phyloP scores from a whole-genome alignment of 2,113 vertebrate genomes.

The Pluvialis apricaria region DNA sequence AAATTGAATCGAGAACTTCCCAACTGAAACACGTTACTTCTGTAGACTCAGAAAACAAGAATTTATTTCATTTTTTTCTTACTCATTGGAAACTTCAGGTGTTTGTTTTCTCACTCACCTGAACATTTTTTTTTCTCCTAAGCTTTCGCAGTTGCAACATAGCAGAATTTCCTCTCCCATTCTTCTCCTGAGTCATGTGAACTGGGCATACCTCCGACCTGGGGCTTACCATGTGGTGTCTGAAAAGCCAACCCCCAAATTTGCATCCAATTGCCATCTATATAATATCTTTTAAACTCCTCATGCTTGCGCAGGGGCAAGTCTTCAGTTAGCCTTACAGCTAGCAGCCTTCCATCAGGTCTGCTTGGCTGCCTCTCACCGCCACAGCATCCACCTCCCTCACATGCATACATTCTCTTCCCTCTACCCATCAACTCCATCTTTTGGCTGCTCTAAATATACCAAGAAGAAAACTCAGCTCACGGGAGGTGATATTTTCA shows the following conservation, averaged over 20 bases:
- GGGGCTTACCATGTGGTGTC: not conserved
- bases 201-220: not conserved
- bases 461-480: not conserved
- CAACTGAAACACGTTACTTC: not conserved
- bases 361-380: not conserved
- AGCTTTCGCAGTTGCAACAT: not conserved
- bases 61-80: slow-evolving; percentile 7
- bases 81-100: slow-evolving; percentile 12
- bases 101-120: slow-evolving; percentile 23
- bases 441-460: not conserved
- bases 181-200: not conserved
- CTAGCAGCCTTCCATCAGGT: not conserved
- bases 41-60: not conserved
- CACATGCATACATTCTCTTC: fast-evolving
- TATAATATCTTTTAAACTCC: not conserved
- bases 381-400: not conserved
- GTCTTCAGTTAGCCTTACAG: not conserved
- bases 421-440: not conserved
- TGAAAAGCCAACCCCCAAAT: not conserved
- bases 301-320: not conserved
- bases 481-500: not conserved
- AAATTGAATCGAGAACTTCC: not conserved
- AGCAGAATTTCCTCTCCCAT: not conserved
- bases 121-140: not conserved
- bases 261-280: not conserved